Percentiles rank a stretch among this genome's conserved stretches.
Conservation (phyloP, 2,888 invertebrate species). For the Poecilobothrus nobilitatus region DNA sequence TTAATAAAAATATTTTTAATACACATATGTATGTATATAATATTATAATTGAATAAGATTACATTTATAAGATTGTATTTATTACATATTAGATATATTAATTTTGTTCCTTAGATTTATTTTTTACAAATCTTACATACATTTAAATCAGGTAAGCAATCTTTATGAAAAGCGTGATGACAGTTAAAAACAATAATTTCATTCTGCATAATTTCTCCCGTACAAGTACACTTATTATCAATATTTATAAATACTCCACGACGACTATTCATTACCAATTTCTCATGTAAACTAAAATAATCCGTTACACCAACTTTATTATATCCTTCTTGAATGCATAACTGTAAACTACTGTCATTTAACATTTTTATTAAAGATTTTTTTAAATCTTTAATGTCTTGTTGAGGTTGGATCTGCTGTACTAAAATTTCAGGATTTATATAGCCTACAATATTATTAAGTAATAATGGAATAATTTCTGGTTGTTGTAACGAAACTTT, state of each 20-base stretch:
- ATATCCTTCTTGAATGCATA: slow-evolving; percentile 74
- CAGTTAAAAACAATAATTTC: slow-evolving; percentile 80
- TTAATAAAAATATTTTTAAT: no score
- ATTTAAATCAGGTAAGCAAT: slow-evolving; percentile 57
- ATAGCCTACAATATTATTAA: slow-evolving; percentile 50
- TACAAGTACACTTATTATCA: slow-evolving; percentile 76
- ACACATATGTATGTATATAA: no score
- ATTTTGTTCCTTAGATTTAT: neutral
- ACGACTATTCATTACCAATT: slow-evolving; percentile 67
- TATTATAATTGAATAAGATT: no score
- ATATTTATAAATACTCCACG: slow-evolving; percentile 61
- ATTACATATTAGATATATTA: no score
- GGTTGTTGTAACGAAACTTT: slow-evolving; percentile 80
- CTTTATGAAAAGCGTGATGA: slow-evolving; percentile 80
- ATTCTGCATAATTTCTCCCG: slow-evolving; percentile 63
- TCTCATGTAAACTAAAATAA: slow-evolving; percentile 79
- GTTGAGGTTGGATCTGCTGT: slow-evolving; percentile 70
- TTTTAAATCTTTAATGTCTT: slow-evolving; percentile 81
- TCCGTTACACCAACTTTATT: slow-evolving; percentile 83
- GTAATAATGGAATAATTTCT: slow-evolving; percentile 53
- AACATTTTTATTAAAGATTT: slow-evolving; percentile 90
- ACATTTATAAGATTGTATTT: no score
- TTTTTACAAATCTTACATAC: slow-evolving; percentile 24
- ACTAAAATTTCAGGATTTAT: slow-evolving; percentile 77
- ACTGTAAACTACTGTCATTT: slow-evolving; percentile 88